Base-by-base conservation (phyloP, 2,113 vertebrate species). In the Glaucomys volans region DNA sequence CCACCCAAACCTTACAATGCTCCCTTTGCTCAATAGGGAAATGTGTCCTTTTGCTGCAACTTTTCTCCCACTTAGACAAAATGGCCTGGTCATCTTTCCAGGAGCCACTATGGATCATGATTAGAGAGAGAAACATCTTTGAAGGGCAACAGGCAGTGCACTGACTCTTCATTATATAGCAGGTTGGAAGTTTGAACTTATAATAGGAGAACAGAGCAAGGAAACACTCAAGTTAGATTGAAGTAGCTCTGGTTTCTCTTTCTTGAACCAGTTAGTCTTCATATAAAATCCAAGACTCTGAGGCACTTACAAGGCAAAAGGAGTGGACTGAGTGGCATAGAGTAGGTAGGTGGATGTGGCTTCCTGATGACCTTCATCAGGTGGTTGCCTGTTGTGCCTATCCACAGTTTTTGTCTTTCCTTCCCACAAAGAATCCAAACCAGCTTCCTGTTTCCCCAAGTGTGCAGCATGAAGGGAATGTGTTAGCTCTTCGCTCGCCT, bases 281-380 rank as follows among this genome's bases (percentile, higher is more conserved):
- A 44, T 22, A 7, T 35, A 35, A 35, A 77, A 54, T 59, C 54
- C 22, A 2, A 92, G 3, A 8, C 22, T 72, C 67, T 67, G 26
- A 47, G 16, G 11, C n/a, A 72, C 8, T 4, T 47, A 35, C 30
- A 62, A 40, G 7, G 52, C 80, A 30, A 59, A 52, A 80, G 50
- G 4, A 77, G 37, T 24, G 8, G 13, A 0, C 69, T 71, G 26
- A 8, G 54, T 62, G 1, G 32, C 1, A 0, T 20, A 30, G 32
- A 1, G 37, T 17, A 16, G 8, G 8, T 2, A 1, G 5, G 8
- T 57, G 22, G 17, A 5, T 7, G 1, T 35, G 10, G 8, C 28
- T 91, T 88, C 32, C 32, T 22, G 16, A n/a, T 28, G 18, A 9
- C 6, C 13, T 50, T 79, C 22, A 67, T 32, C 17, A 32, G 42